Conservation (phyloP, 2,888 invertebrate genomes). For the Azorinus chamasolen region DNA sequence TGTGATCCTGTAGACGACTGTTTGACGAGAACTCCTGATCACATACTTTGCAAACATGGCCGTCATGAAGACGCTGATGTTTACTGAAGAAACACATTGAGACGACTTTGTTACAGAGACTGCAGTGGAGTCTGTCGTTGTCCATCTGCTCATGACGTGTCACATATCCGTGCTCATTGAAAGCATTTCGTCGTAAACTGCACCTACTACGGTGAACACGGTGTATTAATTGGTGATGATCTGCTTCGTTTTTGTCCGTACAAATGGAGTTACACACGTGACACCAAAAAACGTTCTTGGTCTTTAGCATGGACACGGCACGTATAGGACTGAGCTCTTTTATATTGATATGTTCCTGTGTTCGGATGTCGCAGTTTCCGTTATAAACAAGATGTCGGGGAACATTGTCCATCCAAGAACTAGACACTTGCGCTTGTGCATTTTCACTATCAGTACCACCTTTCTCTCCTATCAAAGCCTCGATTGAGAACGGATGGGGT, state of each 20-base stretch:
- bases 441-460: background rate
- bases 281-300: constrained; percentile 47
- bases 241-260: constrained; percentile 39
- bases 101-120: constrained; percentile 56
- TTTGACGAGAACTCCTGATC: constrained; percentile 57
- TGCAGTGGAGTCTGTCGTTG: constrained; percentile 52
- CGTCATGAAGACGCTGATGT: constrained; percentile 58
- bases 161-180: constrained; percentile 40
- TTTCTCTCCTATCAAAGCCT: constrained; percentile 32
- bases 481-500: constrained; percentile 50
- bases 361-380: no score
- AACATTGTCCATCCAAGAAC: background rate
- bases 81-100: constrained; percentile 58
- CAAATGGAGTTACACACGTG: constrained; percentile 56
- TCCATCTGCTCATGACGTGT: constrained; percentile 39
- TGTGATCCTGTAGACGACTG: constrained; percentile 59
- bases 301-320: background rate
- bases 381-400: no score
- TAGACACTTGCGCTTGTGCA: constrained; percentile 25
- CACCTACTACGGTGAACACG: constrained; percentile 22
- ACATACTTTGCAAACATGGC: constrained; percentile 53
- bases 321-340: background rate
- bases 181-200: constrained; percentile 28
- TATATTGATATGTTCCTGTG: background rate
- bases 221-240: constrained; percentile 42